Base-by-base conservation (phyloP, 2,797 vertebrate species). In the Gouania willdenowi region DNA sequence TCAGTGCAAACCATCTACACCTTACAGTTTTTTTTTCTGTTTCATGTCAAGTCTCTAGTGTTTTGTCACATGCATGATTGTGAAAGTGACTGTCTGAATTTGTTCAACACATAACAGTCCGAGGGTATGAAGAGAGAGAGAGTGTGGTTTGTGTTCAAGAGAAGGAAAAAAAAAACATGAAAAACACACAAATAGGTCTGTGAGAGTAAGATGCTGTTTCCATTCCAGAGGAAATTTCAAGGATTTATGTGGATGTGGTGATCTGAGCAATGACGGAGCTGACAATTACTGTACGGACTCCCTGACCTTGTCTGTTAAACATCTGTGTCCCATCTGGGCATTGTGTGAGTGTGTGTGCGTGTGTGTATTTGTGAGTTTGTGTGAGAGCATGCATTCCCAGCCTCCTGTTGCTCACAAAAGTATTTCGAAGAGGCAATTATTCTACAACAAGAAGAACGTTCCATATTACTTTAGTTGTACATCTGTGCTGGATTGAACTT, bases 241-340 rank as follows among this genome's bases (percentile, higher is more conserved):
- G 77, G 82, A 71, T 82, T 86, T 75, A 75, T 66, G 59, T 71
- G 75, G 59, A 82, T 74, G 71, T 55, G 73, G 70, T 41, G 61
- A 73, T 76, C 48, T 59, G 72, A 80, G 71, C 71, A 72, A 74
- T 32, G 27, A 46, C 41, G 42, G 56, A 52, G 66, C 56, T 75
- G 77, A 77, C 71, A 71, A 73, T 83, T 71, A 72, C 60, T 58
- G 52, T 22, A 64, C 75, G 81, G 60, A 89, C 87, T 86, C 72
- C 14, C 36, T 72, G 81, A 86, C 82, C 82, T 73, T 41, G 59
- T 56, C 71, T 71, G 41, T 67, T 53, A 64, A 75, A 87, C 88
- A 88, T 89, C 82, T 89, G 88, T 80, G 73, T 71, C 49, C 77
- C 84, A 89, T 87, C 76, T 88, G 86, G 56, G 71, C 33, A 23